Conservation (phyloP, 2,113 vertebrate species). For the Gymnobelideus leadbeateri region DNA sequence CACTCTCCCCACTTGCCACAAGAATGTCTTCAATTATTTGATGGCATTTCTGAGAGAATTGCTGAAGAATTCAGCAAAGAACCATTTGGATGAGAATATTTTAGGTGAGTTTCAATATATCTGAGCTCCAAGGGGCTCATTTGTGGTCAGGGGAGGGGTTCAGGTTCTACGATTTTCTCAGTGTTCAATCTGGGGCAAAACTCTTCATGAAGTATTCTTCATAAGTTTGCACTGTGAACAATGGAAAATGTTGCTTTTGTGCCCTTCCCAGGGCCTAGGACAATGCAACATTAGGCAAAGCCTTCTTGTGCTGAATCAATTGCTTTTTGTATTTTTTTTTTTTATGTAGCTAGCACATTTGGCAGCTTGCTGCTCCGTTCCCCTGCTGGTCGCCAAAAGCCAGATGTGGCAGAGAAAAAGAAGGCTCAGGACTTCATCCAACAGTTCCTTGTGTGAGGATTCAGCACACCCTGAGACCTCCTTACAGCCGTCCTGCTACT, state of each 20-base stretch:
- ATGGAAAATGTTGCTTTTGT: constrained; percentile 4
- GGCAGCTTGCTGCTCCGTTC: constrained; percentile 91
- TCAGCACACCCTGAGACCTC: constrained; percentile 73
- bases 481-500: not conserved
- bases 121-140: not conserved
- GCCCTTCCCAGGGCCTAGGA: not conserved
- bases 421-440: constrained; percentile 93
- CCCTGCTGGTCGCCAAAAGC: constrained; percentile 78
- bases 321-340: constrained; percentile 33
- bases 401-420: constrained; percentile 89
- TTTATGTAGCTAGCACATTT: constrained; percentile 90
- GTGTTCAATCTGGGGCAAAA: not conserved
- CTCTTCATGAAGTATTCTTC: not conserved
- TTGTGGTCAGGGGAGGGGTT: not conserved
- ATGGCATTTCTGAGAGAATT: constrained; percentile 94
- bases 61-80: constrained; percentile 91
- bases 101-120: constrained; percentile 88
- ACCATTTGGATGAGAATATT: constrained; percentile 92
- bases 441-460: constrained; percentile 87
- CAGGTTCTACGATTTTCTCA: constrained; percentile 9
- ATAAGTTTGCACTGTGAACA: not conserved
- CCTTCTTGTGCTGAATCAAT: constrained; percentile 41
- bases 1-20: constrained; percentile 90
- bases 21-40: constrained; percentile 95
- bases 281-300: constrained; percentile 4